Evolutionary conservation across 1,140 invertebrate species (phyloP), one percentile per base, ranked within the genome.

Genomic region (Eciton burchellii): DNA sequence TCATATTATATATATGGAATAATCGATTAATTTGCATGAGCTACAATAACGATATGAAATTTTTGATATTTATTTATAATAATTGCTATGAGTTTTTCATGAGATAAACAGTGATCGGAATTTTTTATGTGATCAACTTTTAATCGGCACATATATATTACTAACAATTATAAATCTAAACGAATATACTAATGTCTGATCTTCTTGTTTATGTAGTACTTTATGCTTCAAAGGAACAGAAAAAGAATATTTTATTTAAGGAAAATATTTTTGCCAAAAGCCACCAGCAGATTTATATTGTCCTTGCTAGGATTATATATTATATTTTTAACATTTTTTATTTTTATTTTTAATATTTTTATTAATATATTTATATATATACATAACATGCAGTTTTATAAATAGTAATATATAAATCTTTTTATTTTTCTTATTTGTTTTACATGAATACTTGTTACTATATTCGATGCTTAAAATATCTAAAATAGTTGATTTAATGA

Each of bases 21-120:
- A 82, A 65, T 70, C 26, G 43, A 68, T 45, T 11, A 68, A 60
- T 6, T 63, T 85, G 84, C 84, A 86, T 85, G 84, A 68, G 62
- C 56, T 66, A 6, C 16, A 54, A 43, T 66, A 66, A 66, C 9
- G 21, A 66, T 54, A 54, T 43, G 14, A 21, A 68, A 26, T 19
- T 56, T 66, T 41, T 5, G 4, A 14, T 77, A 26, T 3, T 43
- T 68, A 12, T 66, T 52, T 43, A 21, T 21, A 66, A 21, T 21
- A 66, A 77, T 66, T 54, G 35, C 35, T 43, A 57, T 21, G 12
- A n/a, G 49, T 29, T 56, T 70, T 79, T 43, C 43, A 29, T 56
- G 41, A 68, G 24, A 9, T 43, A 11, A 21, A 63, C 5, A 0
- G 43, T 66, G 24, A 54, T 49, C 24, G n/a, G 29, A 56, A 79